Conservation (phyloP, 2,113 vertebrate species). For the Connochaetes taurinus region DNA sequence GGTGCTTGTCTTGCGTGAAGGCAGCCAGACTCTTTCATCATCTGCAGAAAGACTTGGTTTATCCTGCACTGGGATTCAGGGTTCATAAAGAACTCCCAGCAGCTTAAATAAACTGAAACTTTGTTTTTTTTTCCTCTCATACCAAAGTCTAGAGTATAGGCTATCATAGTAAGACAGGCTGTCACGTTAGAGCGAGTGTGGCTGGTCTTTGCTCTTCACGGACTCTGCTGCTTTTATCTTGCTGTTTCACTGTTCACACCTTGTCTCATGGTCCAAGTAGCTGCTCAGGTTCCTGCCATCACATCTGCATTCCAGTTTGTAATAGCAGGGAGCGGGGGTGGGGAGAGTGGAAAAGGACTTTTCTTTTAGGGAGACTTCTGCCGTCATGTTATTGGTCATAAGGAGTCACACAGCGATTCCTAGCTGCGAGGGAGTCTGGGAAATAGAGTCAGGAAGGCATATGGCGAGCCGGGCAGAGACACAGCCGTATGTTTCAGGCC, state of each 20-base stretch:
- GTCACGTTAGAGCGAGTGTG: fast-evolving
- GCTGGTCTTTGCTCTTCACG: neutral
- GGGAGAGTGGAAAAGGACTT: neutral
- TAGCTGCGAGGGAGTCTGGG: neutral
- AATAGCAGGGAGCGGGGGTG: neutral
- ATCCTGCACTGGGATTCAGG: neutral
- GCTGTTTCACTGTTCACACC: neutral
- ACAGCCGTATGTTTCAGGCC: neutral
- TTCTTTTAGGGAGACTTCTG: neutral
- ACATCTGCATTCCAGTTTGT: neutral
- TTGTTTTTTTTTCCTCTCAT: neutral
- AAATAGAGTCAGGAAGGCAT: neutral
- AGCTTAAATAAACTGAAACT: neutral
- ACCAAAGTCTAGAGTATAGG: neutral
- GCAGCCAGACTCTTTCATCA: neutral
- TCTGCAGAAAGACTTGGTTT: neutral
- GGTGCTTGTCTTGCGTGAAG: neutral
- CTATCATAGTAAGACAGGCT: neutral
- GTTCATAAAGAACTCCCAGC: neutral
- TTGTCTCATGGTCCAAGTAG: neutral
- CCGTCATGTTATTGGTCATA: neutral
- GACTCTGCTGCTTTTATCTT: neutral
- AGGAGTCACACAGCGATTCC: neutral
- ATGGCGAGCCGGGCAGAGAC: too few relatives aligned
- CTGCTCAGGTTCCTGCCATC: neutral